Evolutionary conservation across 2,888 invertebrate species (phyloP), one percentile per base, ranked within the genome.

Genomic region (Nezara viridula): DNA sequence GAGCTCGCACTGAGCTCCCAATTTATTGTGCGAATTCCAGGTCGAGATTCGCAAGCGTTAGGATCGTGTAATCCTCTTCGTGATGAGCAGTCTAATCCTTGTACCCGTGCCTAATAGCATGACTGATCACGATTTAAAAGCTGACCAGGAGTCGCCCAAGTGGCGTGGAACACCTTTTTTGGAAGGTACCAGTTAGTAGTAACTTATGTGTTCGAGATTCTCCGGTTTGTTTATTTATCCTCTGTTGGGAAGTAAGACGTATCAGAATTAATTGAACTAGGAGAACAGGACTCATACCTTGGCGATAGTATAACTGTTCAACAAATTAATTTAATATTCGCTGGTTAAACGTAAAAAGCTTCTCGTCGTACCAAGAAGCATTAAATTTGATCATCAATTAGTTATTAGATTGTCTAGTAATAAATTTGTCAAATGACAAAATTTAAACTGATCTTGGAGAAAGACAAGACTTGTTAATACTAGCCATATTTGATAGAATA

Each of bases 71-170:
- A 81, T 81, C 81, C 81, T 40, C 44, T 44, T 44, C 44, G 21
- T 81, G 81, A 47, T 81, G 44, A 81, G 81, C 24, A 81, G 12
- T 81, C 44, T 40, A 81, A 47, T 81, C 81, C 81, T 81, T 81
- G 81, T 81, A 40, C n/a, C 44, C 81, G 40, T 81, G 81, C 10
- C 44, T 44, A 81, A 81, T 81, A 81, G 40, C 81, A 47, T 81
- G 81, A 81, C 44, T 47, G 44, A 81, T 81, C 81, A 81, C 44
- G 44, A 81, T 81, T 81, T 81, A 81, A 81, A 81, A 81, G 81
- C 44, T 40, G 19, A 19, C 32, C 66, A 37, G 19, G 6, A 37
- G 66, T 73, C 66, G 66, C 32, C 66, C 1, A 73, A 73, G 37
- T 73, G 37, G 37, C 32, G 10, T 37, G 32, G 66, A 73, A 9